Percentiles rank a stretch among this genome's conserved stretches.
phyloP scores from a whole-genome alignment of 2,888 invertebrate species.

The Hedya salicella region DNA sequence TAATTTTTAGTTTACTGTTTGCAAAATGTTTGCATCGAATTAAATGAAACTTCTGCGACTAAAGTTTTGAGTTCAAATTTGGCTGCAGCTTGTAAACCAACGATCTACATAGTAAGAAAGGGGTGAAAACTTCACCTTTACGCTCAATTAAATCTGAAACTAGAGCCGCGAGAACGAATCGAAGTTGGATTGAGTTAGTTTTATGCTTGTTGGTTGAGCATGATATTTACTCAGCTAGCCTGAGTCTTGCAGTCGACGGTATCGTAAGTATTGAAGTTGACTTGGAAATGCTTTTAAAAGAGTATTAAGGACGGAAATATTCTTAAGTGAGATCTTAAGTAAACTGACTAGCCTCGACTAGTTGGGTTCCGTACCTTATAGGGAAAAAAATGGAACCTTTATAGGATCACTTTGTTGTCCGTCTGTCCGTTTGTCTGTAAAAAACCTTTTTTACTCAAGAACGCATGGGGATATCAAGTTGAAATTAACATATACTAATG shows the following conservation, averaged over 20 bases:
- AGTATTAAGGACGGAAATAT: background rate
- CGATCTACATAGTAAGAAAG: conserved; percentile 39
- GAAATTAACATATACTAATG: no score
- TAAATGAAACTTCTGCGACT: background rate
- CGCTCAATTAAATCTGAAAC: conserved; percentile 35
- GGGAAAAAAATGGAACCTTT: no score
- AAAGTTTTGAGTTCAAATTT: background rate
- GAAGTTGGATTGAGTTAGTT: conserved; percentile 41
- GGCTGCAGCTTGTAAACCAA: background rate
- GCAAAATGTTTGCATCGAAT: background rate
- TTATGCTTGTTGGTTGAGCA: conserved; percentile 32
- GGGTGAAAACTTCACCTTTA: conserved; percentile 38
- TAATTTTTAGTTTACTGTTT: background rate
- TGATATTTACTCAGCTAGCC: conserved; percentile 21
- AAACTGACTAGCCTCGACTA: no score
- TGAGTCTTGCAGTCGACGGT: background rate
- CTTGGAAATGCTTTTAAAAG: background rate
- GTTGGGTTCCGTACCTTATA: no score
- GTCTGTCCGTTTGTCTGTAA: no score
- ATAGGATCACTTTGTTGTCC: no score
- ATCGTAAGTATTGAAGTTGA: background rate
- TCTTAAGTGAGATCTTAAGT: no score
- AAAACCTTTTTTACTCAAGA: no score
- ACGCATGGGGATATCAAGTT: no score
- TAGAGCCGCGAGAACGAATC: conserved; percentile 29